These are phyloP conservation scores for Lasiommata megera DNA, from an alignment of 2,888 invertebrate species.

Conservation along the genomic window DNA sequence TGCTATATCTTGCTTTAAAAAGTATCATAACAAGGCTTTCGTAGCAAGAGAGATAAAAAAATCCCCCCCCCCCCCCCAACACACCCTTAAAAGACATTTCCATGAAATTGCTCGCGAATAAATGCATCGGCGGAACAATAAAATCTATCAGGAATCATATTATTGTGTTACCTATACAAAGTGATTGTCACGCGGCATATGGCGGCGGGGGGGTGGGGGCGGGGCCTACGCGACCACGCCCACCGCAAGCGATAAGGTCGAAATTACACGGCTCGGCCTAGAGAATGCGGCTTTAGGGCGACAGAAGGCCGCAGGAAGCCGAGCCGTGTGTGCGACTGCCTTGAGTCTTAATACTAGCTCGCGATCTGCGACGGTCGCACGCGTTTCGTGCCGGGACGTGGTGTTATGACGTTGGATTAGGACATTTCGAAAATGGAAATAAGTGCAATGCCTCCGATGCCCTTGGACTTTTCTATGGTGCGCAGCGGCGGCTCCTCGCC, in stretches of 20 bases:
- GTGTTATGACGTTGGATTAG: slow-evolving; percentile 31
- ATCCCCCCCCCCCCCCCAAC: no score
- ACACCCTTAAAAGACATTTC: slow-evolving; percentile 37
- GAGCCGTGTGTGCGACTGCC: slow-evolving; percentile 49
- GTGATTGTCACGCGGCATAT: slow-evolving; percentile 73
- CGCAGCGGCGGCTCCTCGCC: slow-evolving; percentile 63
- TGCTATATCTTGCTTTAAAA: neutral
- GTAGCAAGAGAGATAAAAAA: neutral
- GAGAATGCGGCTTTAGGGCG: slow-evolving; percentile 70
- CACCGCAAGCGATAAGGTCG: slow-evolving; percentile 69
- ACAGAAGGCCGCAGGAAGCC: slow-evolving; percentile 54
- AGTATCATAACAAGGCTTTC: neutral
- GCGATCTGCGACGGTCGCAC: slow-evolving; percentile 70
- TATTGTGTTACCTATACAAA: slow-evolving; percentile 81
- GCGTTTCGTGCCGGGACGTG: slow-evolving; percentile 43
- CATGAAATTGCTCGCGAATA: slow-evolving; percentile 60
- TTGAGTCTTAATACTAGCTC: slow-evolving; percentile 70
- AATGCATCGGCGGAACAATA: slow-evolving; percentile 76
- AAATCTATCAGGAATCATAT: slow-evolving; percentile 81
- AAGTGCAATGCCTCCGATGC: slow-evolving; percentile 83
- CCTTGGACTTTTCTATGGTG: slow-evolving; percentile 85
- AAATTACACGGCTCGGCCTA: slow-evolving; percentile 68
- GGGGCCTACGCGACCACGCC: slow-evolving; percentile 64
- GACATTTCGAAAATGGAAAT: slow-evolving; percentile 76
- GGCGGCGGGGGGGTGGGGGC: slow-evolving; percentile 52